Percentiles rank a stretch among this genome's conserved stretches.
These are phyloP conservation scores for Saccopteryx bilineata DNA, from an alignment of 2,113 vertebrate genomes.

Conservation along the genomic window DNA sequence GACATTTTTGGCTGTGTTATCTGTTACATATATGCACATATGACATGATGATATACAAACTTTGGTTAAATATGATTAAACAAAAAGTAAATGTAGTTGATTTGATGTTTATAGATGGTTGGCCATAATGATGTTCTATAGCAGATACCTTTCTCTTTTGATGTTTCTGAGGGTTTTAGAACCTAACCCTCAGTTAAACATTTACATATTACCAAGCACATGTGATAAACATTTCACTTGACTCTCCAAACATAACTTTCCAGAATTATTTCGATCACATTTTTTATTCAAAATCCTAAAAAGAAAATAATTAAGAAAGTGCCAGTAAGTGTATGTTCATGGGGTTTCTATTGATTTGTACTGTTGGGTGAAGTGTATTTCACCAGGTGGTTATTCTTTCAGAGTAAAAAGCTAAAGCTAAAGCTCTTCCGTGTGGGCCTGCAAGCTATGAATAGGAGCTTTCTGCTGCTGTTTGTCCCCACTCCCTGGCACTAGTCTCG, in stretches of 20 bases:
- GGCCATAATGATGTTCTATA: neutral
- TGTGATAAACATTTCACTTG: neutral
- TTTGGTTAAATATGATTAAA: constrained; percentile 26
- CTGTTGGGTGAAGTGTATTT: constrained; percentile 24
- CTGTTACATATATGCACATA: neutral
- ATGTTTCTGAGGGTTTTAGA: constrained; percentile 28
- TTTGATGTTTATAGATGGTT: constrained; percentile 21
- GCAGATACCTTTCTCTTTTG: constrained; percentile 5
- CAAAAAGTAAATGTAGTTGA: neutral
- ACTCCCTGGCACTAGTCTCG: neutral
- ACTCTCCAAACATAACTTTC: constrained; percentile 32
- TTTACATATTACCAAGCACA: neutral
- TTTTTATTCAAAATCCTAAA: constrained; percentile 33
- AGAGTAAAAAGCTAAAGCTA: neutral
- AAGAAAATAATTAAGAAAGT: constrained; percentile 24
- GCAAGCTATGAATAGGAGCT: neutral
- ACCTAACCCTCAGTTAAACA: neutral
- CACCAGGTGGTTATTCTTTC: neutral
- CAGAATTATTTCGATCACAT: constrained; percentile 46
- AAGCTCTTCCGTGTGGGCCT: neutral
- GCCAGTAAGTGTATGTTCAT: neutral
- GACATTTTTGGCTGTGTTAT: neutral
- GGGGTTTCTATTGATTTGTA: neutral
- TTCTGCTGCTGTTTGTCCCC: neutral
- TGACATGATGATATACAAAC: neutral